Conservation (phyloP, 2,888 invertebrate genomes). For the Nebria brevicollis region DNA sequence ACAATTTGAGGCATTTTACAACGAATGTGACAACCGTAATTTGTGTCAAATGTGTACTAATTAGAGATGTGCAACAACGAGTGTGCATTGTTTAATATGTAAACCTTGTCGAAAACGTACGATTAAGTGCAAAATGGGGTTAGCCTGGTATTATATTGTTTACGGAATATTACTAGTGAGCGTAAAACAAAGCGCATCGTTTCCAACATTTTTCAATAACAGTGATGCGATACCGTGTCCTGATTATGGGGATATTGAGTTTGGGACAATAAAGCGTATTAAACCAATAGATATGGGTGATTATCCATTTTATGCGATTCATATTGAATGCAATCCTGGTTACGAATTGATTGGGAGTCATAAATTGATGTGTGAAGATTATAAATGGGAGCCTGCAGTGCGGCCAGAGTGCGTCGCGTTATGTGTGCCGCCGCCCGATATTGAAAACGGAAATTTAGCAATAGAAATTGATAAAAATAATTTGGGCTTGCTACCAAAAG, state of each 20-base stretch:
- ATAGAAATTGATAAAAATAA: slow-evolving; percentile 53
- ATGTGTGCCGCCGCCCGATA: slow-evolving; percentile 58
- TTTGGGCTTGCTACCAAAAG: slow-evolving; percentile 54
- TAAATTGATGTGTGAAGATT: slow-evolving; percentile 58
- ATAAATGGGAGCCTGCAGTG: slow-evolving; percentile 56
- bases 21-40: not conserved
- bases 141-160: slow-evolving; percentile 20
- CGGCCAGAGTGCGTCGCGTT: slow-evolving; percentile 55
- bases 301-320: slow-evolving; percentile 40
- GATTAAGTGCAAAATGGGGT: slow-evolving; percentile 32
- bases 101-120: not conserved
- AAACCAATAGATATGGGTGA: slow-evolving; percentile 30
- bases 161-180: slow-evolving; percentile 24
- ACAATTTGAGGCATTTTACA: slow-evolving; percentile 33
- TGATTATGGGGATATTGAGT: slow-evolving; percentile 53
- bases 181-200: slow-evolving; percentile 23
- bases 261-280: slow-evolving; percentile 49
- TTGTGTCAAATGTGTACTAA: slow-evolving; percentile 1
- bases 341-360: slow-evolving; percentile 58
- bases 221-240: slow-evolving; percentile 52
- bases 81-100: slow-evolving; percentile 25
- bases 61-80: no score
- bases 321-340: slow-evolving; percentile 56
- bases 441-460: slow-evolving; percentile 56
- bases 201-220: slow-evolving; percentile 35